Percentiles rank a stretch among this genome's conserved stretches.
Evolutionary conservation across 2,113 vertebrate genomes (phyloP).

Genomic region (Pterocles burchelli): DNA sequence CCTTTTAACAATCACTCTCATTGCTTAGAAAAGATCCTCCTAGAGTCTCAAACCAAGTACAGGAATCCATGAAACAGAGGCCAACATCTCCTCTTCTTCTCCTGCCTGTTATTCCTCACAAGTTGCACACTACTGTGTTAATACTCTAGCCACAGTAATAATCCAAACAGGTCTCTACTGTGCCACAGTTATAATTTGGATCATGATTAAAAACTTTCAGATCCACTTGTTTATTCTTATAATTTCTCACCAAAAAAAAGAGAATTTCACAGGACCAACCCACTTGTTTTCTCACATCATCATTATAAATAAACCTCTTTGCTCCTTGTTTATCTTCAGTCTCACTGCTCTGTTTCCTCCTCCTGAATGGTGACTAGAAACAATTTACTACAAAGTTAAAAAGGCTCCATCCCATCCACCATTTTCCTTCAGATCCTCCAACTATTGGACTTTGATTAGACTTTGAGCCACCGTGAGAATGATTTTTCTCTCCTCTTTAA

Average conservation of each 20-base stretch:
- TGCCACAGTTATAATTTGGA: neutral
- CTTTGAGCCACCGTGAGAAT: neutral
- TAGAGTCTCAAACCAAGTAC: neutral
- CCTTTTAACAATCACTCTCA: neutral
- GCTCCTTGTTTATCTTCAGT: neutral
- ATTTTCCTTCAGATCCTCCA: neutral
- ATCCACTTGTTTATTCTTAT: neutral
- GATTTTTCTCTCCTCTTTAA: neutral
- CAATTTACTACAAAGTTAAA: neutral
- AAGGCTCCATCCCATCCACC: neutral
- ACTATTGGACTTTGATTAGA: neutral
- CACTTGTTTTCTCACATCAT: neutral
- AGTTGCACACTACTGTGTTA: neutral
- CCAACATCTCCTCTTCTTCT: neutral
- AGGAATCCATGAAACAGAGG: neutral
- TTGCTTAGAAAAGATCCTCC: neutral
- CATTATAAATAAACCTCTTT: neutral
- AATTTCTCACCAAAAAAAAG: neutral
- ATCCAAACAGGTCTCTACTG: neutral
- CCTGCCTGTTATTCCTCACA: neutral
- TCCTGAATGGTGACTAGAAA: neutral
- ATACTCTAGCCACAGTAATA: neutral
- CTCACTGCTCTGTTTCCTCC: neutral
- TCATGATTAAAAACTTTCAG: neutral
- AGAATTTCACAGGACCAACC: neutral